Evolutionary conservation across 2,113 vertebrate genomes (phyloP).

Genomic region (Penelope pileata): DNA sequence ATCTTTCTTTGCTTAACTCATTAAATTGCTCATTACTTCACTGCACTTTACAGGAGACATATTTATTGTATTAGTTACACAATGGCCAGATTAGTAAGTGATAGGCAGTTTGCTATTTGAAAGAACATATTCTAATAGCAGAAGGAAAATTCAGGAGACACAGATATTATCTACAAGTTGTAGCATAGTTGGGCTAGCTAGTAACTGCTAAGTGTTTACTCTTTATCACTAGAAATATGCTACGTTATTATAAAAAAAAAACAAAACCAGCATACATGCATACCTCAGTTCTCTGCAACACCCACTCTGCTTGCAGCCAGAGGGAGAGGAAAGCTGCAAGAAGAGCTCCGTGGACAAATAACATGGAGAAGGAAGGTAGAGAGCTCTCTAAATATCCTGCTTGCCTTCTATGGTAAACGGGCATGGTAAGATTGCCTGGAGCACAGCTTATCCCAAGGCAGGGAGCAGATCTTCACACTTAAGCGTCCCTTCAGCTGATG

Average conservation of each 20-base stretch:
- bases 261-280: rapidly evolving
- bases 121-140: slow-evolving; percentile 68
- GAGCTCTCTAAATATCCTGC: background rate
- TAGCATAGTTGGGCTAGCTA: slow-evolving; percentile 52
- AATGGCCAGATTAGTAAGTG: slow-evolving; percentile 75
- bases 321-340: background rate
- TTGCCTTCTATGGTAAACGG: background rate
- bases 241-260: background rate
- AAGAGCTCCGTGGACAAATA: background rate
- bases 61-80: slow-evolving; percentile 80
- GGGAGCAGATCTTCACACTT: background rate
- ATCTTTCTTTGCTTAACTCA: slow-evolving; percentile 78
- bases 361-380: background rate
- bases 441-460: background rate
- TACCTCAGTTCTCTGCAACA: background rate
- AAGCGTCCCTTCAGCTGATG: rapidly evolving
- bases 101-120: slow-evolving; percentile 71
- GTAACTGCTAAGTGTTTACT: slow-evolving; percentile 39
- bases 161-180: slow-evolving; percentile 70
- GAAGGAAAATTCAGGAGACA: slow-evolving; percentile 65
- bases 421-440: background rate
- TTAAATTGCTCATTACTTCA: slow-evolving; percentile 78
- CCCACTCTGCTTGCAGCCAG: background rate
- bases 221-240: slow-evolving; percentile 43
- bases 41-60: slow-evolving; percentile 78